Conservation (phyloP, 2,888 invertebrate species). For the Penaeus monodon region DNA sequence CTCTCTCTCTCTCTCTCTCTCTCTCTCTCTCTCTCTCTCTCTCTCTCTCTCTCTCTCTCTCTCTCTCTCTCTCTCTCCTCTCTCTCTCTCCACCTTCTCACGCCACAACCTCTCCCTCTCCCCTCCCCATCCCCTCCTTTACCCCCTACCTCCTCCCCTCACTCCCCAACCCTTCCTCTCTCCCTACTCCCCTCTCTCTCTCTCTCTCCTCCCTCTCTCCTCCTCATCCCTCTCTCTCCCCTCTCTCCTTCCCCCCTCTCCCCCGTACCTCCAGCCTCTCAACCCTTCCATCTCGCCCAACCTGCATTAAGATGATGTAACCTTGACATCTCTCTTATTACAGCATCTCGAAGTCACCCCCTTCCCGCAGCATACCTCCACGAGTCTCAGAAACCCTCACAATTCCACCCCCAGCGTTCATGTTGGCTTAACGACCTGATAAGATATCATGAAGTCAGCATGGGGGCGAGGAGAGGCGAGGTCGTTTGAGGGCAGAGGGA, state of each 20-base stretch:
- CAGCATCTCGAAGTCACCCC: too few relatives aligned
- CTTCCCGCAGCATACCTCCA: too few relatives aligned
- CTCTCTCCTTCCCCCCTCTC: too few relatives aligned
- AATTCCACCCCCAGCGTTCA: too few relatives aligned
- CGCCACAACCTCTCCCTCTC: not conserved
- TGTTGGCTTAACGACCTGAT: not conserved
- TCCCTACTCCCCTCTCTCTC: not conserved
- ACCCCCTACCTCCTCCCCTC: too few relatives aligned
- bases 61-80: slow-evolving; percentile 12
- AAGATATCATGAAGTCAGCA: not conserved
- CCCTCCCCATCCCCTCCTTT: too few relatives aligned
- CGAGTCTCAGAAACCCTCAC: too few relatives aligned
- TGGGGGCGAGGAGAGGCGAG: not conserved
- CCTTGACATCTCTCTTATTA: too few relatives aligned
- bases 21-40: slow-evolving; percentile 18
- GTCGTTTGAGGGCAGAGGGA: not conserved
- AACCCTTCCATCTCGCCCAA: too few relatives aligned
- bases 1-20: slow-evolving; percentile 11
- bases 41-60: not conserved
- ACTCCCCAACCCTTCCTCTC: too few relatives aligned
- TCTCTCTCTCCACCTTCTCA: slow-evolving; percentile 1
- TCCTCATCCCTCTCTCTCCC: not conserved
- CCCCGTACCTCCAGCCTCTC: too few relatives aligned
- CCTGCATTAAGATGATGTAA: too few relatives aligned
- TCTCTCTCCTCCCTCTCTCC: slow-evolving; percentile 16